Evolutionary conservation across 2,797 vertebrate genomes (phyloP), one percentile per base, ranked within the genome.

Genomic region (Orientallactaga sibirica): DNA sequence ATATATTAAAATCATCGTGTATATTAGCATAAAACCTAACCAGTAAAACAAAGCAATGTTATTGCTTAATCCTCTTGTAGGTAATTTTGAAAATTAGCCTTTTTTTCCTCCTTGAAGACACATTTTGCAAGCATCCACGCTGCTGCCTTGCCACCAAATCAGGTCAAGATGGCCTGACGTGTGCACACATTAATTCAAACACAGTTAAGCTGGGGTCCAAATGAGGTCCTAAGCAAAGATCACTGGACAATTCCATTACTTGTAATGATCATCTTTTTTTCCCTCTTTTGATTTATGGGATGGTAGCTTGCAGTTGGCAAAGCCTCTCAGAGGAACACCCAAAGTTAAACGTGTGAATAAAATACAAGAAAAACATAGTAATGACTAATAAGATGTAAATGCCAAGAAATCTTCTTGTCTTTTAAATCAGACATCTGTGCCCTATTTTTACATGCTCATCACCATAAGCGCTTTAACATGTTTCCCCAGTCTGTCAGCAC

Each of bases 351-450:
- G 97, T 98, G 97, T 98, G 98, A 98, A 98, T 97, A 98, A 98
- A 98, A 98, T 97, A 97, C 94, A 97, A 97, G 97, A 98, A 97
- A 98, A 97, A 97, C 97, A 97, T 98, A 98, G 97, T 98, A 98
- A 98, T 97, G 98, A 97, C 97, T 98, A 98, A 97, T 98, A 98
- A 98, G 97, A 97, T 98, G 97, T 97, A 98, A 98, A 98, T 98
- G 98, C 97, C 97, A 98, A 98, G 98, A 97, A 98, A 97, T 96
- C 95, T 98, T 98, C 97, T 93, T 98, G 96, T 97, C 97, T 98
- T 98, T 98, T 95, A 98, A 98, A 98, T 97, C 97, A 98, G 98
- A 98, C 98, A 98, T 98, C 98, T 98, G 98, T 97, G 98, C 91
- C 98, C 98, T 98, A 97, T 98, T 98, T 98, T 98, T 98, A 97